Base-by-base conservation (phyloP, 2,888 invertebrate species). In the Apodemia zela region DNA sequence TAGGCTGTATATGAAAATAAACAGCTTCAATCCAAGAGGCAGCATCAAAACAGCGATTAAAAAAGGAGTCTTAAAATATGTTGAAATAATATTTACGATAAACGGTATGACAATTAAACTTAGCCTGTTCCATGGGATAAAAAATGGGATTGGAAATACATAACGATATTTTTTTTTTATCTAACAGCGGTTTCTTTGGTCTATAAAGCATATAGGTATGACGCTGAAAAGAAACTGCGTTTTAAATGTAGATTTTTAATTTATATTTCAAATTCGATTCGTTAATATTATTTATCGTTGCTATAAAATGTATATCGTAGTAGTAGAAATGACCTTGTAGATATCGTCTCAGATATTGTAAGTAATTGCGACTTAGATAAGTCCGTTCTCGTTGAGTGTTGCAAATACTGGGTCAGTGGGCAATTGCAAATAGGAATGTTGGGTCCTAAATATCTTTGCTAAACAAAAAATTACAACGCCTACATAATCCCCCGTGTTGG, bases 321-420 rank as follows among this genome's bases (percentile, higher is more conserved):
- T 81, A 81, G 81, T 84, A 75, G 72, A 77, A 77, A 74, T 68
- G 79, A 69, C 86, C 86, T 85, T 86, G 82, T 71, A 69, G 76
- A 85, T 87, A 87, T 87, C 86, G 77, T 70, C 70, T 70, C 72
- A 79, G 75, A 81, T 80, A 82, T 79, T 85, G 78, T 79, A 81
- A 75, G 76, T 76, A 76, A 71, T 69, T 66, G 67, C 65, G 65
- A 65, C 63, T 67, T 70, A 70, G 70, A 69, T 70, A 67, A 68
- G 60, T 67, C 74, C 77, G 76, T 75, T 77, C 70, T 75, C 69
- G 69, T 72, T 74, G 65, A 68, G 67, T 66, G 58, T 67, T 64
- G 69, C 59, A 65, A 69, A 69, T 69, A 69, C 67, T 71, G 65
- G 69, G 72, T 71, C 71, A 69, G 64, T 71, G 64, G 66, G 66